Percentiles rank a stretch among this genome's conserved stretches.
phyloP scores from a whole-genome alignment of 2,888 invertebrate species.

The Elysia crispata region DNA sequence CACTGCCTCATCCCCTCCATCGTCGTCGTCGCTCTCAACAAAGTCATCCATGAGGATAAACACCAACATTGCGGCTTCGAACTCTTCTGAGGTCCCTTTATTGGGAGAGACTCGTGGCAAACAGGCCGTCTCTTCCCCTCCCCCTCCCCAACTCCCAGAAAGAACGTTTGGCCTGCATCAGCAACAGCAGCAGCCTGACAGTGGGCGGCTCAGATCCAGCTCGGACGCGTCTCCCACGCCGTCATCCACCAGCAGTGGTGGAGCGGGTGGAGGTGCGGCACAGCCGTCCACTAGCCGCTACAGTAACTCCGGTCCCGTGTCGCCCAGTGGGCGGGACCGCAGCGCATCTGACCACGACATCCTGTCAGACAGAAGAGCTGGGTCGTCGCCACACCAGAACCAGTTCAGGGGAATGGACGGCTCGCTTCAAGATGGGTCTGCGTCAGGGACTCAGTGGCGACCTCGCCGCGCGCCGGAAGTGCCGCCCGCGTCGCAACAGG shows the following conservation, averaged over 20 bases:
- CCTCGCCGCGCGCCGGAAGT: conserved; percentile 37
- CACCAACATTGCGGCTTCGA: not conserved
- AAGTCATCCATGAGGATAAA: not conserved
- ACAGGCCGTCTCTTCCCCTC: not conserved
- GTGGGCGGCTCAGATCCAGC: not conserved
- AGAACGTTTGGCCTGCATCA: not conserved
- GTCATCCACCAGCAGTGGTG: conserved; percentile 3
- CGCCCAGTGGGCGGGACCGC: conserved; percentile 34
- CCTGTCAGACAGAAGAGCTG: conserved; percentile 14
- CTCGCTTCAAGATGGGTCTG: not conserved
- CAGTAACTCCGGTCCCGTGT: conserved; percentile 38
- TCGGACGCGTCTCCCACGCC: not conserved
- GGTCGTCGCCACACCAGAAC: conserved; percentile 1
- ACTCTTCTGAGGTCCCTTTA: too few species aligned
- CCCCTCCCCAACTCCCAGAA: not conserved
- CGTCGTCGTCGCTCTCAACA: not conserved
- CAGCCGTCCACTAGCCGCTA: conserved; percentile 23
- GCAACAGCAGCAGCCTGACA: not conserved
- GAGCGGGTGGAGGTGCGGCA: not conserved
- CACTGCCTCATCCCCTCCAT: not conserved
- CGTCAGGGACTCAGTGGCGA: not conserved
- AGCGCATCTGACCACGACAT: conserved; percentile 49
- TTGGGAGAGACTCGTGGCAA: too few species aligned
- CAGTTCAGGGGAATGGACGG: not conserved
- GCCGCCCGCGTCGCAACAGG: conserved; percentile 37